Base-by-base conservation (phyloP, 1,140 invertebrate genomes). In the Drosophila pruinosa region DNA sequence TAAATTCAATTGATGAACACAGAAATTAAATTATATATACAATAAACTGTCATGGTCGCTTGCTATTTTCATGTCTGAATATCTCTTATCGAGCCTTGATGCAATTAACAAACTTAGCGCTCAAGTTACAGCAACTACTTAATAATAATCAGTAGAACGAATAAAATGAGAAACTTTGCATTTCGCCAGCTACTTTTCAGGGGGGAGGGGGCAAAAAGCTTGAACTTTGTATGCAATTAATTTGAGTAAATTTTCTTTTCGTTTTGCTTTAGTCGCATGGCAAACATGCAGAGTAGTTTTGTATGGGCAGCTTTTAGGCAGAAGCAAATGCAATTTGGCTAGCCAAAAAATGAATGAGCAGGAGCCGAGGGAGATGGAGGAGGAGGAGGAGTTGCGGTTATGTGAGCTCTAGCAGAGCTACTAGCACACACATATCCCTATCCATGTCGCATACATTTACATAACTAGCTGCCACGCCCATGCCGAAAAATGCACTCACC, bases 381-480 rank as follows among this genome's bases (percentile, higher is more conserved):
- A n/a, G 28, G 28, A 31, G 31, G 0, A n/a, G 3, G 19, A 48
- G 21, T 61, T 57, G 43, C 8, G 47, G 24, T 34, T 4, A 7
- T 50, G 26, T 34, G 26, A 17, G 17, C 3, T 10, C 14, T 17
- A 21, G n/a, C 17, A 41, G 47, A 61, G 57, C 54, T 52, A 43
- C 45, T 68, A 21, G 6, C 47, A 15, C 34, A 47, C 12, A 24
- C 50, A 26, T 47, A 52, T 53, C 5, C 47, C 17, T 39, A 63
- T 62, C 22, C 34, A 5, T 34, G 34, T 63, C 12, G 26, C 28
- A 21, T n/a, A 31, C 41, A 68, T 72, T 72, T 68, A 24, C 70
- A 72, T 65, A 79, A 72, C 59, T 72, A 43, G 48, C 48, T 71
- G 59, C 43, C 75, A 76, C 75, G 50, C 72, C 75, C 73, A 56